Conservation (phyloP, 2,888 invertebrate genomes). For the Trachelus stipa region DNA sequence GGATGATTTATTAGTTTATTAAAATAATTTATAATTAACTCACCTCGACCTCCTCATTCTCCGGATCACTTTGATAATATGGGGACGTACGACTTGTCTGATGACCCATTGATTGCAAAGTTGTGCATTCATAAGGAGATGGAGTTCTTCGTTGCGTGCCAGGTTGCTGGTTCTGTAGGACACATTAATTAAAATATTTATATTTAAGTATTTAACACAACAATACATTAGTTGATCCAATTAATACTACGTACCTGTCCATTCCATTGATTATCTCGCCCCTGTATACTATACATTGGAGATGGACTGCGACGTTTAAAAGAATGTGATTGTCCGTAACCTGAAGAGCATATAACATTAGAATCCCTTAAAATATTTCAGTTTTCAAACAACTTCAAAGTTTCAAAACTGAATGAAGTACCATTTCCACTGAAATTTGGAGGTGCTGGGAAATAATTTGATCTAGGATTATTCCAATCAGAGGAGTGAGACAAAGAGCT, state of each 20-base stretch:
- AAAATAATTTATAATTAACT: conserved; percentile 12
- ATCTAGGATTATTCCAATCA: conserved; percentile 45
- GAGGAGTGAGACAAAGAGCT: conserved; percentile 45
- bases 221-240: neutral
- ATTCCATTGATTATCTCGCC: conserved; percentile 54
- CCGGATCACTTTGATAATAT: conserved; percentile 54
- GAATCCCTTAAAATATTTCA: neutral
- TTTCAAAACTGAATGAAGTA: conserved; percentile 4
- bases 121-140: conserved; percentile 57
- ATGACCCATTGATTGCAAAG: conserved; percentile 43
- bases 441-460: conserved; percentile 41
- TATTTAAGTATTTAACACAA: neutral
- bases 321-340: conserved; percentile 41
- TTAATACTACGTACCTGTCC: conserved; percentile 43
- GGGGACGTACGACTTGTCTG: conserved; percentile 50
- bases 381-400: neutral
- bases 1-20: neutral
- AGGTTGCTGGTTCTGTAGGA: conserved; percentile 39
- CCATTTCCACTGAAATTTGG: conserved; percentile 41
- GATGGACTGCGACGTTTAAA: conserved; percentile 60
- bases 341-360: conserved; percentile 28
- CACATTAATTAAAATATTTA: conserved; percentile 12
- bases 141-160: conserved; percentile 43
- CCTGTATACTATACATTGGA: conserved; percentile 51
- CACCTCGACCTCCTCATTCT: conserved; percentile 63